phyloP scores from a whole-genome alignment of 2,888 invertebrate genomes.

The Phania funesta region DNA sequence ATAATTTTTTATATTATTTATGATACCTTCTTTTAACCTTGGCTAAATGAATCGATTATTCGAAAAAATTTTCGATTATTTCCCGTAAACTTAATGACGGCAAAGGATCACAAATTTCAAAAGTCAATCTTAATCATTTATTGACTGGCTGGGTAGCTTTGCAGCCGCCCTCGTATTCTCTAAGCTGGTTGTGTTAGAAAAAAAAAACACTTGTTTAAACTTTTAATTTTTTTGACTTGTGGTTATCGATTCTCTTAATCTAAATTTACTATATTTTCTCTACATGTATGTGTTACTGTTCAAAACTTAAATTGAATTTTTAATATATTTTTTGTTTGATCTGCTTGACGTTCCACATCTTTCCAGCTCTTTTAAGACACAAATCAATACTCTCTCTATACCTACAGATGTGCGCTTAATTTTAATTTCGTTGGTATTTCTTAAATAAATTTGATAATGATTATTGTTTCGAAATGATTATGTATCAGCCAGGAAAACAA shows the following conservation, averaged over 20 bases:
- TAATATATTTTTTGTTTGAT: neutral
- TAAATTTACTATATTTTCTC: conserved; percentile 16
- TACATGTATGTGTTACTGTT: neutral
- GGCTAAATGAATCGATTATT: too few relatives aligned
- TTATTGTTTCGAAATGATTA: conserved; percentile 46
- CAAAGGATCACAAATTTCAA: too few relatives aligned
- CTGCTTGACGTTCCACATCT: conserved; percentile 6
- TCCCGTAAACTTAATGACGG: too few relatives aligned
- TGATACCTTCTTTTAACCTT: too few relatives aligned
- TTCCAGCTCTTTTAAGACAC: conserved; percentile 25
- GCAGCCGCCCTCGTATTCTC: neutral
- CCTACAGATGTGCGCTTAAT: conserved; percentile 11
- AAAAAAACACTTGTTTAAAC: conserved; percentile 63
- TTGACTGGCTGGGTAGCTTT: neutral
- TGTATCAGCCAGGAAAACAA: conserved; percentile 47
- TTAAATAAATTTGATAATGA: conserved; percentile 56
- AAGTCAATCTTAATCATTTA: neutral
- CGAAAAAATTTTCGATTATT: too few relatives aligned
- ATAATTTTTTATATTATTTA: too few relatives aligned
- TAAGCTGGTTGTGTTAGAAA: neutral
- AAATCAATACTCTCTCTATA: conserved; percentile 57
- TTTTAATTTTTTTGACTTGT: conserved; percentile 22
- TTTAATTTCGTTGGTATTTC: conserved; percentile 12
- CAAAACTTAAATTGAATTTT: conserved; percentile 19
- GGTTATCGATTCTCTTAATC: conserved; percentile 61